phyloP scores from a whole-genome alignment of 2,888 invertebrate genomes.

The Terebella lapidaria region DNA sequence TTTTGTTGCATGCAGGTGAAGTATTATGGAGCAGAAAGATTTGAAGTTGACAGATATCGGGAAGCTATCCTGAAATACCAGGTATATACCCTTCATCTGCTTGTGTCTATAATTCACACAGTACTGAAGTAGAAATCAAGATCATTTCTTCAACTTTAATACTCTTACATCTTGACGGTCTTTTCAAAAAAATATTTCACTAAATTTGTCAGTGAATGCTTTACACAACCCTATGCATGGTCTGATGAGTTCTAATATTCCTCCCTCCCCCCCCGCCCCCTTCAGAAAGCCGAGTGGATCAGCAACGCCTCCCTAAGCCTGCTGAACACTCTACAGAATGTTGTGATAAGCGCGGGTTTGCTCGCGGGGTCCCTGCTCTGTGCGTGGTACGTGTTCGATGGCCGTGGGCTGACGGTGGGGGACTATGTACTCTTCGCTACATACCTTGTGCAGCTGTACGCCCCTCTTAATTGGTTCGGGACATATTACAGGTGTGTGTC shows the following conservation, averaged over 20 bases:
- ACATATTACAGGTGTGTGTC: conserved; percentile 82
- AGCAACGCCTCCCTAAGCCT: conserved; percentile 79
- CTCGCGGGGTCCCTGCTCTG: conserved; percentile 82
- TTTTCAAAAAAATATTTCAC: no score
- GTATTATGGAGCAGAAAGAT: conserved; percentile 90
- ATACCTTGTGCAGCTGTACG: conserved; percentile 86
- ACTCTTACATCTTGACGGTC: no score
- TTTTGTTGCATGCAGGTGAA: conserved; percentile 67
- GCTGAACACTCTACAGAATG: conserved; percentile 84
- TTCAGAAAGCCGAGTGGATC: conserved; percentile 86
- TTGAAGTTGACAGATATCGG: conserved; percentile 80
- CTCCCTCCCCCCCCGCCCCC: no score
- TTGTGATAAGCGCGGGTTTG: conserved; percentile 80
- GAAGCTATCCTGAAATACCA: conserved; percentile 81
- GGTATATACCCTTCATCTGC: conserved; percentile 56
- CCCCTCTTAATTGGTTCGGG: conserved; percentile 95
- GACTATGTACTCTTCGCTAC: conserved; percentile 94
- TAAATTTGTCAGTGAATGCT: no score
- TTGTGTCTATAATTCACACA: no score
- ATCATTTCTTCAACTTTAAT: no score
- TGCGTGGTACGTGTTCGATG: conserved; percentile 73
- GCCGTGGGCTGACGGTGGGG: conserved; percentile 70
- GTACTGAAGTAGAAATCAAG: no score
- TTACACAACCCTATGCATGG: no score
- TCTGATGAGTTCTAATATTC: neutral